Conservation (phyloP, 2,888 invertebrate species). For the Mesorhabditis belari region DNA sequence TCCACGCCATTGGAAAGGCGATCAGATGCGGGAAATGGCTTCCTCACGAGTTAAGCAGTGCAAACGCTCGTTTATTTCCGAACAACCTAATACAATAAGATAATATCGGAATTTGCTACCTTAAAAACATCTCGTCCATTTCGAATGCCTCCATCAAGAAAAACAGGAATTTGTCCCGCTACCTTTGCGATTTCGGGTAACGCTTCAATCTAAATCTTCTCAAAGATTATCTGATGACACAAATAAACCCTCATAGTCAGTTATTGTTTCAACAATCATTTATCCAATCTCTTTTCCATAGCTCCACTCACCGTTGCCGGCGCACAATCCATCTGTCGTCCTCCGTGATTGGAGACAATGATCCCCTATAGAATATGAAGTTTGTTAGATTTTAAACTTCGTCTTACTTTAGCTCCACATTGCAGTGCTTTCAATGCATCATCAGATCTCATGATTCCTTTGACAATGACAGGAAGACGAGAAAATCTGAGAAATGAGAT, state of each 20-base stretch:
- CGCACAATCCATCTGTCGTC: slow-evolving; percentile 73
- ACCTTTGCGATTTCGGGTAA: slow-evolving; percentile 38
- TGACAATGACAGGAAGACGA: slow-evolving; percentile 39
- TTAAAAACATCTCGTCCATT: slow-evolving; percentile 73
- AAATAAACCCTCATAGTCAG: background rate
- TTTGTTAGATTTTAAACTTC: slow-evolving; percentile 55
- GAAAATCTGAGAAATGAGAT: slow-evolving; percentile 13
- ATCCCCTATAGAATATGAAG: slow-evolving; percentile 73
- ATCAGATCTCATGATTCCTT: slow-evolving; percentile 60
- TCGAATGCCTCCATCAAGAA: slow-evolving; percentile 47
- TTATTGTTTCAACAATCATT: background rate
- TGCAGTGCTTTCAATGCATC: slow-evolving; percentile 70
- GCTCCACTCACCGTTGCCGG: slow-evolving; percentile 66
- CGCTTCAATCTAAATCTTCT: slow-evolving; percentile 39
- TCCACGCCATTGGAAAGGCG: too few relatives aligned
- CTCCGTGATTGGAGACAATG: slow-evolving; percentile 88
- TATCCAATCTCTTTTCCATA: slow-evolving; percentile 1
- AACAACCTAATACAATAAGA: background rate
- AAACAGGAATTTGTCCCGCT: slow-evolving; percentile 32
- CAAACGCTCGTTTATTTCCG: too few relatives aligned
- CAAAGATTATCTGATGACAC: background rate
- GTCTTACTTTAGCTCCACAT: background rate
- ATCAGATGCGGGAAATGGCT: too few relatives aligned
- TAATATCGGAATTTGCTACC: background rate
- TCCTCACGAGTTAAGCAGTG: too few relatives aligned